Conservation (phyloP, 2,797 vertebrate species). For the Halcyon chelicuti region DNA sequence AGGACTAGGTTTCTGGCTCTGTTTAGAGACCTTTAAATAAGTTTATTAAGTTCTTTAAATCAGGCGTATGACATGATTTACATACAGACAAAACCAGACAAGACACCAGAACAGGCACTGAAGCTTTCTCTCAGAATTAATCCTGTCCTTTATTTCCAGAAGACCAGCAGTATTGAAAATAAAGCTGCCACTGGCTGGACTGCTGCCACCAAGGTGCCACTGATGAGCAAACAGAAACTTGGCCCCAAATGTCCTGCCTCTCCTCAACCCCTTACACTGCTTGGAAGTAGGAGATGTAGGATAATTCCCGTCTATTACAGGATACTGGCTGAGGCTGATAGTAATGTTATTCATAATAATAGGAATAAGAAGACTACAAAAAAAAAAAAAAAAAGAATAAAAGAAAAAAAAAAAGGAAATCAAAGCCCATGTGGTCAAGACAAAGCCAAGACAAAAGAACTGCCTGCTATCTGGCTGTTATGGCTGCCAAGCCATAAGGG, state of each 20-base stretch:
- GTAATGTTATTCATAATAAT: neutral
- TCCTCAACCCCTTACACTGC: neutral
- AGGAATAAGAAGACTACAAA: neutral
- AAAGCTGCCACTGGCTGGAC: neutral
- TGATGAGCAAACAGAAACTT: neutral
- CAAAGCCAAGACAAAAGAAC: neutral
- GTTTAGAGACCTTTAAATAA: neutral
- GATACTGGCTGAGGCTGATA: neutral
- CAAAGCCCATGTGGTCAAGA: neutral
- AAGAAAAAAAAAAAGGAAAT: neutral
- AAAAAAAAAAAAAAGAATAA: neutral
- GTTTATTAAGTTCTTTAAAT: neutral
- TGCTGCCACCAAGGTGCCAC: neutral
- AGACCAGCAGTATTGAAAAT: neutral
- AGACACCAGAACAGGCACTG: neutral
- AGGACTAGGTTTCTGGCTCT: neutral
- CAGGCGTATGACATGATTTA: neutral
- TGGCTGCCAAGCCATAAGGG: neutral
- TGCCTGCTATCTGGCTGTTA: neutral
- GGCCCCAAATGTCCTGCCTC: neutral
- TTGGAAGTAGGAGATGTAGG: neutral
- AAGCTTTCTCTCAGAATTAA: neutral
- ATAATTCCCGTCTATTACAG: neutral
- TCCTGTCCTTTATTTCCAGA: neutral
- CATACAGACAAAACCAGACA: neutral